Evolutionary conservation across 1,140 invertebrate genomes (phyloP), one percentile per base, ranked within the genome.

Genomic region (Drosophila orena): DNA sequence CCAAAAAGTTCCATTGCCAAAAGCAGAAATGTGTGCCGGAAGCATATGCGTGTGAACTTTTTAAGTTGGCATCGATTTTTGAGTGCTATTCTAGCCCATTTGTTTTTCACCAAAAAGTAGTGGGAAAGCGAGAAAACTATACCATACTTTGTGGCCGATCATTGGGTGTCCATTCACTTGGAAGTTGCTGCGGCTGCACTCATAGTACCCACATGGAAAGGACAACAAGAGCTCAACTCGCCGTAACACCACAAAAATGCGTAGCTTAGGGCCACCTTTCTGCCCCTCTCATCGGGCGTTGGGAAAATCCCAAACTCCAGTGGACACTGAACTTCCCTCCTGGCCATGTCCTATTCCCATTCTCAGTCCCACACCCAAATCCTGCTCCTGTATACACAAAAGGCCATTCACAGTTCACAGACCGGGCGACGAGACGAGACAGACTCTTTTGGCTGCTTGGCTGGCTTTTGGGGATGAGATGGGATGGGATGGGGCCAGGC

Each of bases 141-240:
- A 74, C 47, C 58, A 74, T 72, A 83, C 69, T 79, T 84, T 83
- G 79, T 49, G 75, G 70, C 70, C 79, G 75, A 81, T 83, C 79
- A 83, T 37, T 75, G 75, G 38, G 68, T 74, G 70, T 75, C 46
- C 76, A 79, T 54, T 79, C 79, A 75, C 42, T 83, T 70, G 79
- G 50, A 83, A 83, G 61, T 71, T 83, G 74, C 79, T 78, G 81
- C 72, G 79, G 74, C 79, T 68, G 53, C 27, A 62, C 56, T 47
- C 43, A 35, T 37, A 73, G 57, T 34, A 68, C 52, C 43, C 40
- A 40, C 49, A 71, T 12, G 47, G 54, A 52, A 57, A 44, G 44
- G 15, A 22, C 47, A 71, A 43, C 10, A 24, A 35, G n/a, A 44
- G 49, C 60, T 56, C 40, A 42, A 69, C 61, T 71, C 55, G 53